phyloP scores from a whole-genome alignment of 2,113 vertebrate species.

The Pteronura brasiliensis region DNA sequence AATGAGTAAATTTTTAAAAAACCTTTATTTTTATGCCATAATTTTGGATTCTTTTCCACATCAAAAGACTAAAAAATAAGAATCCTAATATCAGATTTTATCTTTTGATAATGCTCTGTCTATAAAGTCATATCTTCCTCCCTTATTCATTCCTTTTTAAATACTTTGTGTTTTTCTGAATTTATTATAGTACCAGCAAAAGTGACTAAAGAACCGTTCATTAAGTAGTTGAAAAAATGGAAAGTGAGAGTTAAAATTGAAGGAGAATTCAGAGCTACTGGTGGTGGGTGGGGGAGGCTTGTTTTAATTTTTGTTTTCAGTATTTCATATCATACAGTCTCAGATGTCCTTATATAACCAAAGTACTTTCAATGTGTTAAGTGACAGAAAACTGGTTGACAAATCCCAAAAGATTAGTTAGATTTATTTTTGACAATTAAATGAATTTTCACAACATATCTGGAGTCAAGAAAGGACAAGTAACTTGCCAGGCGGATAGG shows the following conservation, averaged over 20 bases:
- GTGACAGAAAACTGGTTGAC: neutral
- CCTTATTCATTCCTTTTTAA: neutral
- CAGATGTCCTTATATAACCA: neutral
- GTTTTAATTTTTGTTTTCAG: slow-evolving; percentile 28
- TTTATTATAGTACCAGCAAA: neutral
- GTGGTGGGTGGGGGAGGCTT: neutral
- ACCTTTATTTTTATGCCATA: neutral
- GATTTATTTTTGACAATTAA: neutral
- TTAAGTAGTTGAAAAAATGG: neutral
- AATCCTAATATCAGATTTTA: neutral
- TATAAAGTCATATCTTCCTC: neutral
- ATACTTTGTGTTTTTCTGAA: neutral
- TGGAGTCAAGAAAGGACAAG: neutral
- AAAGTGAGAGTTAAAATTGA: neutral
- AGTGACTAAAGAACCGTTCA: neutral
- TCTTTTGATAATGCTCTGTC: neutral
- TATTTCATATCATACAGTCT: neutral
- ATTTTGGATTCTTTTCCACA: slow-evolving; percentile 7
- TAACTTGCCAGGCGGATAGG: neutral
- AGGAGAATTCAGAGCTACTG: neutral
- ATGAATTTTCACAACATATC: neutral
- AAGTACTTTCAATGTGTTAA: slow-evolving; percentile 20
- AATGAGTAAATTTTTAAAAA: neutral
- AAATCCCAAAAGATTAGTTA: neutral
- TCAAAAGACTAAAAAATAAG: neutral